Evolutionary conservation across 2,797 vertebrate species (phyloP).

Genomic region (Lithobates pipiens): DNA sequence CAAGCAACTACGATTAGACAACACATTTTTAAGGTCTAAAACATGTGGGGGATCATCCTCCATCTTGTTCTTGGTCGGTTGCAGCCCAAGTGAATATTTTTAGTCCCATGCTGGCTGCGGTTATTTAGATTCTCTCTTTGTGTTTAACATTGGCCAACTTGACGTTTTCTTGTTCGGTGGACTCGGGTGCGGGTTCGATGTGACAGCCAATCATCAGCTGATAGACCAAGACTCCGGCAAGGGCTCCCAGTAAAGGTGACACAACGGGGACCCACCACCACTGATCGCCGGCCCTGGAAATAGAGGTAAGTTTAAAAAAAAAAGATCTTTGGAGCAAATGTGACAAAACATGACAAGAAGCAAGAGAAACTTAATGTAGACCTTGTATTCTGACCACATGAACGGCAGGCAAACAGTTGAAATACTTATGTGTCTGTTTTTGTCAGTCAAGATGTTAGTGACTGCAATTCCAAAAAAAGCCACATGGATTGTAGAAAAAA

Average conservation of each 20-base stretch:
- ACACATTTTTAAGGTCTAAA: constrained; percentile 27
- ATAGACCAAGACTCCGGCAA: constrained; percentile 87
- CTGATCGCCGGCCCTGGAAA: constrained; percentile 74
- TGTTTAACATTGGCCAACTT: constrained; percentile 83
- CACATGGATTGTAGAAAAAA: no score
- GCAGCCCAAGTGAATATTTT: constrained; percentile 8
- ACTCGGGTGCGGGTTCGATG: constrained; percentile 81
- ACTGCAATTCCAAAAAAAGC: no score
- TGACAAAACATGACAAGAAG: no score
- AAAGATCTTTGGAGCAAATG: not conserved
- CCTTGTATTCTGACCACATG: no score
- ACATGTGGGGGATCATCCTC: not conserved
- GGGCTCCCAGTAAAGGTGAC: constrained; percentile 88
- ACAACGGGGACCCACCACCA: constrained; percentile 94
- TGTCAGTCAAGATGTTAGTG: no score
- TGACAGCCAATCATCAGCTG: constrained; percentile 95
- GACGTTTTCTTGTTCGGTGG: constrained; percentile 80
- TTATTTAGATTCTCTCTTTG: constrained; percentile 77
- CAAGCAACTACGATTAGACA: constrained; percentile 36
- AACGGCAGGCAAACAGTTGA: no score
- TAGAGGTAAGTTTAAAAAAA: not conserved
- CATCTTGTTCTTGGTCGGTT: constrained; percentile 17
- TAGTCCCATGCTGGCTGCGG: constrained; percentile 17
- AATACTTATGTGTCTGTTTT: no score
- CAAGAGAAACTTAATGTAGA: no score